phyloP scores from a whole-genome alignment of 2,888 invertebrate species.

The Argynnis bischoffii region DNA sequence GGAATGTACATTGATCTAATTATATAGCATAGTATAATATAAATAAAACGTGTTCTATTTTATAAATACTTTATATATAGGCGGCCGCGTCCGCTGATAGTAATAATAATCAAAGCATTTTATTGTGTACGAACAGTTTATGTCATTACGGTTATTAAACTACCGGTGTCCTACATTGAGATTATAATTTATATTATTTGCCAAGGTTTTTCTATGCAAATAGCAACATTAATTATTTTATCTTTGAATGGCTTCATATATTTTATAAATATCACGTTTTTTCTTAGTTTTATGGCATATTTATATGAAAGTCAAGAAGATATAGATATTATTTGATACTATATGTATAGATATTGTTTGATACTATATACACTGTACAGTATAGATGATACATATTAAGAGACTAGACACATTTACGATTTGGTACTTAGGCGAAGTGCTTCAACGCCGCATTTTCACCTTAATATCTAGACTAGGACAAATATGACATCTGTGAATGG shows the following conservation, averaged over 20 bases:
- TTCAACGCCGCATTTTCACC: background rate
- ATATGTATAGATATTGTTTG: background rate
- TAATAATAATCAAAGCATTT: constrained; percentile 33
- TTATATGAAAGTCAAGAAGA: background rate
- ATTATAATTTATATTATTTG: constrained; percentile 9
- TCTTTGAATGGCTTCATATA: background rate
- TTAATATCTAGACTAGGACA: background rate
- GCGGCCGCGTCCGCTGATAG: constrained; percentile 27
- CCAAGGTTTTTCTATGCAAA: constrained; percentile 12
- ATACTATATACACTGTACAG: background rate
- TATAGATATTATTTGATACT: background rate
- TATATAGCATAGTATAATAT: constrained; percentile 23
- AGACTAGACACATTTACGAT: background rate
- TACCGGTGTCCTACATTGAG: constrained; percentile 15
- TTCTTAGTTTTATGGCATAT: background rate
- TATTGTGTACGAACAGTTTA: constrained; percentile 31
- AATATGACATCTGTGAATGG: background rate
- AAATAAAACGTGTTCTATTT: constrained; percentile 22
- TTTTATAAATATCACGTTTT: background rate
- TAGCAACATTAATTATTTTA: background rate
- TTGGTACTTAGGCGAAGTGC: background rate
- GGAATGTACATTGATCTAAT: constrained; percentile 27
- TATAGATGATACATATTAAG: background rate
- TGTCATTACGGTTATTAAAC: constrained; percentile 24
- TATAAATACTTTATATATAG: constrained; percentile 34